Percentiles rank a stretch among this genome's conserved stretches.
These are phyloP conservation scores for Protodeltote pygarga DNA, from an alignment of 2,888 invertebrate species.

Conservation along the genomic window DNA sequence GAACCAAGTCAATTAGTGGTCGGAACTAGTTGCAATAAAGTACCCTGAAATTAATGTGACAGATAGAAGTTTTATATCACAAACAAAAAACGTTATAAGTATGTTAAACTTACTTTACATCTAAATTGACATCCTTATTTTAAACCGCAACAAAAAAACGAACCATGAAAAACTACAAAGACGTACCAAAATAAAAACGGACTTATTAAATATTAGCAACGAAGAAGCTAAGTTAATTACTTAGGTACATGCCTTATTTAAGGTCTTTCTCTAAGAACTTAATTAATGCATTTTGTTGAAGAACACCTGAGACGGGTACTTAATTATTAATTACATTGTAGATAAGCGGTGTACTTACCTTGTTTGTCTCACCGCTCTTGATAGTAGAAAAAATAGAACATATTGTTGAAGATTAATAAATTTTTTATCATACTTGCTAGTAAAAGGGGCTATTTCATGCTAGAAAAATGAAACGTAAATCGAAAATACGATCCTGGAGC, in stretches of 20 bases:
- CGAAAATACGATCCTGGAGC: too few relatives aligned
- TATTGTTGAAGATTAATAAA: too few relatives aligned
- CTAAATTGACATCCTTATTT: slow-evolving; percentile 28
- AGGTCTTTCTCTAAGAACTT: slow-evolving; percentile 68
- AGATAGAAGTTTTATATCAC: background rate
- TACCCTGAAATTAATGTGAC: too few relatives aligned
- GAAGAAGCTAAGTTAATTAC: slow-evolving; percentile 66
- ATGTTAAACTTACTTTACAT: too few relatives aligned
- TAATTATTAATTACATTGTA: slow-evolving; percentile 72
- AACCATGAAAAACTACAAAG: slow-evolving; percentile 24
- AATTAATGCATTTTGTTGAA: slow-evolving; percentile 75
- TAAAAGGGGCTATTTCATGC: too few relatives aligned
- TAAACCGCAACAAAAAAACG: slow-evolving; percentile 22
- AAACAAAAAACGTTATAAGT: background rate
- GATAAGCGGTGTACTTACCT: slow-evolving; percentile 30
- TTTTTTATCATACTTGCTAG: too few relatives aligned
- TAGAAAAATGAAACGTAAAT: too few relatives aligned
- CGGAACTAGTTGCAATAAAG: too few relatives aligned
- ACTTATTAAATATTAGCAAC: slow-evolving; percentile 22
- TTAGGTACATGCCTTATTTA: slow-evolving; percentile 59
- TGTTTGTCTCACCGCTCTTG: slow-evolving; percentile 19
- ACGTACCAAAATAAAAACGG: slow-evolving; percentile 17
- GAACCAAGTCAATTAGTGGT: too few relatives aligned
- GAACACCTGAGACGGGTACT: slow-evolving; percentile 71
- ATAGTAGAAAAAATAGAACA: too few relatives aligned